Base-by-base conservation (phyloP, 2,113 vertebrate species). In the Anoplopoma fimbria region DNA sequence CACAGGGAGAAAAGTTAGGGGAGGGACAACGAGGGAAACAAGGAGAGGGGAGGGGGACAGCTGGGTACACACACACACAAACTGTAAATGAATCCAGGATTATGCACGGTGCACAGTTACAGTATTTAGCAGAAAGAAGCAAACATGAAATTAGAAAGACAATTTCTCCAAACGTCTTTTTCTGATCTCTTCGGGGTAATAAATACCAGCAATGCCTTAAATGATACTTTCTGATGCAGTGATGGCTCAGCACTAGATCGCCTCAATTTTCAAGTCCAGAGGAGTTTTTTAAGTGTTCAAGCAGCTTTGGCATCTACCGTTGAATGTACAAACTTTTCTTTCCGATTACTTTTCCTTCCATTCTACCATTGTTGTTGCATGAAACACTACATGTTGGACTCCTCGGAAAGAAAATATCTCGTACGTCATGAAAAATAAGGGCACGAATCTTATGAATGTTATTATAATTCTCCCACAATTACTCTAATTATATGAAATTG, bases 1-100 rank as follows among this genome's bases (percentile, higher is more conserved):
- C 69, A 74, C 10, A 6, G 36, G 42, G 57, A 63, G 42, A 53
- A 75, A 82, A 70, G 67, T 79, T 69, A 47, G 2, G 21, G 1
- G 57, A 57, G 77, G 57, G 33, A 75, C 62, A 42, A 75, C 33
- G 9, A 29, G 45, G 27, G 36, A 45, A 62, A 74, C 2, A 4
- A n/a, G 47, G 47, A 60, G 10, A 25, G 38, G 19, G 38, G 57
- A 63, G 25, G 51, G 15, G 31, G 10, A 75, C 21, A 67, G 70
- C 31, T 62, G 45, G 70, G 71, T 51, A 47, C 70, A 70, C 55
- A 7, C 31, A 15, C 23, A 40, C 51, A 40, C 34, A 58, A 1
- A 38, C 29, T 2, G 21, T 63, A 25, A 17, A 61, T 36, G 14
- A 34, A 58, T 40, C 23, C 14, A 33, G 65, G 6, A 29, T 42